phyloP scores from a whole-genome alignment of 2,888 invertebrate genomes.

The Drosophila yooni region DNA sequence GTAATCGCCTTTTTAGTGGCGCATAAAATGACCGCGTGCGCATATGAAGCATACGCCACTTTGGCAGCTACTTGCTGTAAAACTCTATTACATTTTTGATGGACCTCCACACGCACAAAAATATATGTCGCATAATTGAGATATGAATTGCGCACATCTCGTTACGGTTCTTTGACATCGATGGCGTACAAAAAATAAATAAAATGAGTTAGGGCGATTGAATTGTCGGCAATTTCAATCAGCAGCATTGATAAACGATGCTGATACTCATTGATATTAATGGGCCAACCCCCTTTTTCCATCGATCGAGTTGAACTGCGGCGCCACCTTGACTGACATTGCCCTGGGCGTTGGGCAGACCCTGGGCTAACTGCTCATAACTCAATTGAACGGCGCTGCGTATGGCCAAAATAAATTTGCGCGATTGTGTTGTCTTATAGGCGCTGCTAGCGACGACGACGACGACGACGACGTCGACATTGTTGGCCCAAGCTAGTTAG shows the following conservation, averaged over 20 bases:
- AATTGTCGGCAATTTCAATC: constrained; percentile 66
- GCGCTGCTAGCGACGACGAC: constrained; percentile 12
- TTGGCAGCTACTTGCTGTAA: constrained; percentile 11
- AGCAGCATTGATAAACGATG: constrained; percentile 38
- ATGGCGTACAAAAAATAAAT: constrained; percentile 27
- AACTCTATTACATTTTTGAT: constrained; percentile 27
- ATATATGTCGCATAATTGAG: constrained; percentile 43
- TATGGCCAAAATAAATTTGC: constrained; percentile 73
- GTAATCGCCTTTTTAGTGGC: constrained; percentile 31
- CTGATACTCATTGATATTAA: constrained; percentile 59
- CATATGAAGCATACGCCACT: constrained; percentile 29
- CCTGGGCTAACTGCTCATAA: constrained; percentile 33
- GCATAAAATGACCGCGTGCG: constrained; percentile 28
- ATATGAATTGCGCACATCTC: constrained; percentile 29
- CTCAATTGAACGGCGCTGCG: constrained; percentile 49
- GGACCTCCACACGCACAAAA: constrained; percentile 6
- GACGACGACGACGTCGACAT: constrained; percentile 1
- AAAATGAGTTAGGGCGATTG: constrained; percentile 36
- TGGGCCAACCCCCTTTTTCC: constrained; percentile 34
- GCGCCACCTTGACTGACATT: constrained; percentile 55
- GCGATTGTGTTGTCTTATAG: constrained; percentile 63
- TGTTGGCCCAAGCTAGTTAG: constrained; percentile 50
- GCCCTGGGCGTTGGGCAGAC: constrained; percentile 26
- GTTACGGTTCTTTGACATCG: constrained; percentile 55
- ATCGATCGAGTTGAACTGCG: constrained; percentile 26